Percentiles rank a stretch among this genome's conserved stretches.
phyloP scores from a whole-genome alignment of 1,140 invertebrate genomes.

The Tetragonula clypearis region DNA sequence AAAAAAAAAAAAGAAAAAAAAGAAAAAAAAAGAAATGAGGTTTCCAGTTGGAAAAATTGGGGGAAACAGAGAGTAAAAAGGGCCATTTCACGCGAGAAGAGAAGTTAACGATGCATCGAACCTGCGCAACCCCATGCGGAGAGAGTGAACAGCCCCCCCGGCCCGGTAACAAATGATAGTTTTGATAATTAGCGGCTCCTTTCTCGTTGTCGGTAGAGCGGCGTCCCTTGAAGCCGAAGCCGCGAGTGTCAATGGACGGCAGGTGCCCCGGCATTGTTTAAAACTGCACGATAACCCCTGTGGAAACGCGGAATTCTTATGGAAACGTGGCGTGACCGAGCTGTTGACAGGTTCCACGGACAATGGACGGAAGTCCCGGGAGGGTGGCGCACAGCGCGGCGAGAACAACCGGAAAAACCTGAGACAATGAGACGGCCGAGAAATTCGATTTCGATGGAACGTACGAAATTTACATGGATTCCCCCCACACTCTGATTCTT shows the following conservation, averaged over 20 bases:
- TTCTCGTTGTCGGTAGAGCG: constrained; percentile 23
- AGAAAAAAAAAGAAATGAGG: background rate
- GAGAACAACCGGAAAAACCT: background rate
- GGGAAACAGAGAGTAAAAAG: constrained; percentile 10
- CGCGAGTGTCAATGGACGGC: constrained; percentile 66
- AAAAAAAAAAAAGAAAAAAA: background rate
- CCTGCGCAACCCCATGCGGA: constrained; percentile 41
- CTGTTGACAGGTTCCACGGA: constrained; percentile 54
- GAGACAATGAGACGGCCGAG: constrained; percentile 42
- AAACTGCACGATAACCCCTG: constrained; percentile 65
- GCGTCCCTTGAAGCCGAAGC: constrained; percentile 38
- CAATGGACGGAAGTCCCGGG: constrained; percentile 42
- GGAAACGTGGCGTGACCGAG: constrained; percentile 61
- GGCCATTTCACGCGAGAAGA: constrained; percentile 32
- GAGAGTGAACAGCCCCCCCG: constrained; percentile 7
- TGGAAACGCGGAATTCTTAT: constrained; percentile 34
- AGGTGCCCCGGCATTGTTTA: constrained; percentile 64
- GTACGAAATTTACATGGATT: constrained; percentile 31
- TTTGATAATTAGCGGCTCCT: constrained; percentile 63
- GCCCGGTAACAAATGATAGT: constrained; percentile 61
- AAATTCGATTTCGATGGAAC: constrained; percentile 30
- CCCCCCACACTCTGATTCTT: background rate
- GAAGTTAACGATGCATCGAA: constrained; percentile 24
- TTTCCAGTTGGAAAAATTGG: background rate
- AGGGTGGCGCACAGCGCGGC: background rate